Conservation (phyloP, 2,113 vertebrate species). For the Bufo gargarizans region DNA sequence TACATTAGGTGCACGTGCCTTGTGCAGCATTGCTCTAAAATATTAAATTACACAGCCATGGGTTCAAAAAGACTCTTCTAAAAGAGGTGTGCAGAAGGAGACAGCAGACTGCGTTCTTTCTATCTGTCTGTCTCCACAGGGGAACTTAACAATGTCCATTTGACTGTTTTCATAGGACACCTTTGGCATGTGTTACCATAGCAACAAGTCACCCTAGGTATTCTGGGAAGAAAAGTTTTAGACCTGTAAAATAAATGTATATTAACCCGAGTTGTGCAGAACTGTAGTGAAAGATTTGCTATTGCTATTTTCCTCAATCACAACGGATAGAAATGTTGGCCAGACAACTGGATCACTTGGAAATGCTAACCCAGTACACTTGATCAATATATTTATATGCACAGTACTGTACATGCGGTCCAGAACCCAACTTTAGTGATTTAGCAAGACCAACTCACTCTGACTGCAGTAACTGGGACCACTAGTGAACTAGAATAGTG, state of each 20-base stretch:
- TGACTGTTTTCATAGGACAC: slow-evolving; percentile 28
- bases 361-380: no score
- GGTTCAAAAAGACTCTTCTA: neutral
- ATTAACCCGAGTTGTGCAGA: neutral
- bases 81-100: neutral
- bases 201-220: slow-evolving; percentile 11
- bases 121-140: slow-evolving; percentile 38
- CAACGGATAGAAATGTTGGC: no score
- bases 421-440: no score
- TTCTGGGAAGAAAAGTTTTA: slow-evolving; percentile 19
- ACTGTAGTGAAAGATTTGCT: neutral
- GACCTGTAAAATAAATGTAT: neutral
- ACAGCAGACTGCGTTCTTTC: slow-evolving; percentile 10
- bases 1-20: no score
- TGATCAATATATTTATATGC: no score
- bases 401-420: no score
- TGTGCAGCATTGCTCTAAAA: neutral
- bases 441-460: no score
- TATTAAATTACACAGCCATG: neutral
- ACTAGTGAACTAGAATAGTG: no score
- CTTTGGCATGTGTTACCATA: slow-evolving; percentile 38
- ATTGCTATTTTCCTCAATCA: neutral
- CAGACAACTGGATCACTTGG: no score
- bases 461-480: no score
- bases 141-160: slow-evolving; percentile 43